These are phyloP conservation scores for Bathynomus jamesi DNA, from an alignment of 1,140 invertebrate species.

Conservation along the genomic window DNA sequence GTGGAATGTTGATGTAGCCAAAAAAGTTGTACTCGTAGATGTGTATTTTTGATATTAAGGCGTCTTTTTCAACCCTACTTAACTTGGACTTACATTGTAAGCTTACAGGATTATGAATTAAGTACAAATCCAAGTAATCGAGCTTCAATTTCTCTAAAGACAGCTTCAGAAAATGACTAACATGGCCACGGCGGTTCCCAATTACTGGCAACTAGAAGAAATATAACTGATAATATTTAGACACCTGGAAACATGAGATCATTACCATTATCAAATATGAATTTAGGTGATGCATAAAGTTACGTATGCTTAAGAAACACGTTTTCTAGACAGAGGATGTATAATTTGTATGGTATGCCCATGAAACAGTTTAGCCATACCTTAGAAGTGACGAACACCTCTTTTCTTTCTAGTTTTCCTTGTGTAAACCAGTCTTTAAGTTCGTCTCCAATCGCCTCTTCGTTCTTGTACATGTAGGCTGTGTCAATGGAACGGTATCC, in stretches of 20 bases:
- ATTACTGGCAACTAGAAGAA: conserved; percentile 39
- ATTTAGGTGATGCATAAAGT: too few species aligned
- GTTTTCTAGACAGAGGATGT: too few species aligned
- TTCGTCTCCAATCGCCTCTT: conserved; percentile 43
- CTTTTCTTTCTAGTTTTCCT: conserved; percentile 43
- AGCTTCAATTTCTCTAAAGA: conserved; percentile 63
- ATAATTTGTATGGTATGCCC: too few species aligned
- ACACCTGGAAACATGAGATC: too few species aligned
- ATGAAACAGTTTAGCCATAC: conserved; percentile 43
- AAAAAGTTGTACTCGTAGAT: too few species aligned
- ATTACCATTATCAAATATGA: too few species aligned
- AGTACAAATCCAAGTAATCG: conserved; percentile 74
- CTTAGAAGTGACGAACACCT: conserved; percentile 54
- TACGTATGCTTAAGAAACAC: too few species aligned
- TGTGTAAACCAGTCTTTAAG: conserved; percentile 42
- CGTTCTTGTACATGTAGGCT: conserved; percentile 52
- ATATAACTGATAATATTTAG: too few species aligned
- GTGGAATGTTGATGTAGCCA: too few species aligned
- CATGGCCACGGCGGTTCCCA: conserved; percentile 51
- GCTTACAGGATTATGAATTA: conserved; percentile 62
- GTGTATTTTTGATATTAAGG: too few species aligned
- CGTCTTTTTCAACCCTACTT: too few species aligned
- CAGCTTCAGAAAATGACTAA: conserved; percentile 59
- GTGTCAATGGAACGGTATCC: conserved; percentile 64
- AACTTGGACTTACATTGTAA: conserved; percentile 22